These are phyloP conservation scores for Helicoverpa zea DNA, from an alignment of 1,140 invertebrate species.

Conservation along the genomic window DNA sequence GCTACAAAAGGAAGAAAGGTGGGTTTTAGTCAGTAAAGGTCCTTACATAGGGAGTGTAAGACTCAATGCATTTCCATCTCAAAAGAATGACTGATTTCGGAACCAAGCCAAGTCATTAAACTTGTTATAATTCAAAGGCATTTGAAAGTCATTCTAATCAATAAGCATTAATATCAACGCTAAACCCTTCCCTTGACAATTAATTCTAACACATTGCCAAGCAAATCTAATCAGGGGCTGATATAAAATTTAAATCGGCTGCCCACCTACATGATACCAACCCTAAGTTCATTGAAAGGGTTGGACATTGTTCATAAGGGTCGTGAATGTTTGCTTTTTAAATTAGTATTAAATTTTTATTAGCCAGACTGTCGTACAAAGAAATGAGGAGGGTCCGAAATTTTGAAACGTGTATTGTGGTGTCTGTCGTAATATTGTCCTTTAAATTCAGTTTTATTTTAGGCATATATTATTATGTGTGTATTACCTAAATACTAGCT, in stretches of 20 bases:
- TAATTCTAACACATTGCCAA: slow-evolving; percentile 19
- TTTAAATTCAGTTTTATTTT: background rate
- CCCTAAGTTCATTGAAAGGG: slow-evolving; percentile 16
- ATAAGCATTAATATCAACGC: background rate
- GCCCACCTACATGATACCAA: slow-evolving; percentile 12
- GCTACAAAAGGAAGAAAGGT: too few species aligned
- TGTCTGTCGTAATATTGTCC: background rate
- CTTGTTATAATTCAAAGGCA: too few species aligned
- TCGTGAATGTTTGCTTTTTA: slow-evolving; percentile 38
- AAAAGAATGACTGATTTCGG: too few species aligned
- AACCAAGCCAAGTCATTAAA: too few species aligned
- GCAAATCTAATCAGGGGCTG: slow-evolving; percentile 49
- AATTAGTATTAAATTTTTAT: slow-evolving; percentile 38
- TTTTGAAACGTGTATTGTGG: background rate
- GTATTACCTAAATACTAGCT: too few species aligned
- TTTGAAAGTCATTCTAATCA: background rate
- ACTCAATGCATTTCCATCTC: too few species aligned
- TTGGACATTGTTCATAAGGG: slow-evolving; percentile 39
- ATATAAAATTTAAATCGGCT: slow-evolving; percentile 61
- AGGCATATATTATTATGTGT: background rate
- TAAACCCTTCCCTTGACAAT: slow-evolving; percentile 26
- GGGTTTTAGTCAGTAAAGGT: too few species aligned
- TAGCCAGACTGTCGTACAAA: background rate
- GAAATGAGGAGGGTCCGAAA: background rate
- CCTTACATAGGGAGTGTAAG: too few species aligned